Evolutionary conservation across 2,888 invertebrate species (phyloP).

Genomic region (Allophyes oxyacanthae): DNA sequence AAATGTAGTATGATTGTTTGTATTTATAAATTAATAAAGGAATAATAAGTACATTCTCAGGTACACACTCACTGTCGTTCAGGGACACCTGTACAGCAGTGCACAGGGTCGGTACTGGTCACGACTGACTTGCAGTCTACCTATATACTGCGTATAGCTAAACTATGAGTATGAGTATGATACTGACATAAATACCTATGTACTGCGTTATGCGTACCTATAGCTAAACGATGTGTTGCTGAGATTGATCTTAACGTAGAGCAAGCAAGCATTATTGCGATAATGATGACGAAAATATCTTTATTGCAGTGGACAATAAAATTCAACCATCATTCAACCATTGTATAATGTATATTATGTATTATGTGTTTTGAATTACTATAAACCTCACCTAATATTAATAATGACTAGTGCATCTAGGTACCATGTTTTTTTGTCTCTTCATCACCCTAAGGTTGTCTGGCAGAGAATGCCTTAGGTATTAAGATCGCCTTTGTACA

Average conservation of each 20-base stretch:
- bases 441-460: too few species aligned
- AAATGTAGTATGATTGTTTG: too few species aligned
- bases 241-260: conserved; percentile 32
- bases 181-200: conserved; percentile 23
- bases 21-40: conserved; percentile 15
- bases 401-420: too few species aligned
- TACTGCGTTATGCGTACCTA: conserved; percentile 13
- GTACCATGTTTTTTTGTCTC: too few species aligned
- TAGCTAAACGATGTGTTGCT: conserved; percentile 6
- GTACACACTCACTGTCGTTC: conserved; percentile 26
- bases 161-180: conserved; percentile 26
- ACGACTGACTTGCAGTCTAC: conserved; percentile 34
- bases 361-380: too few species aligned
- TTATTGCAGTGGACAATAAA: too few species aligned
- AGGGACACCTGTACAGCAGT: conserved; percentile 44
- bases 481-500: too few species aligned
- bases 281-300: background rate
- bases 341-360: too few species aligned
- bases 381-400: too few species aligned
- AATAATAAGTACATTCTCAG: conserved; percentile 33
- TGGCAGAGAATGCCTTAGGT: too few species aligned
- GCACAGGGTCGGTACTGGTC: conserved; percentile 47
- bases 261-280: background rate
- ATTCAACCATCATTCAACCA: too few species aligned
- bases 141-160: conserved; percentile 12